These are phyloP conservation scores for Hiodon tergisus DNA, from an alignment of 2,113 vertebrate species.

Conservation along the genomic window DNA sequence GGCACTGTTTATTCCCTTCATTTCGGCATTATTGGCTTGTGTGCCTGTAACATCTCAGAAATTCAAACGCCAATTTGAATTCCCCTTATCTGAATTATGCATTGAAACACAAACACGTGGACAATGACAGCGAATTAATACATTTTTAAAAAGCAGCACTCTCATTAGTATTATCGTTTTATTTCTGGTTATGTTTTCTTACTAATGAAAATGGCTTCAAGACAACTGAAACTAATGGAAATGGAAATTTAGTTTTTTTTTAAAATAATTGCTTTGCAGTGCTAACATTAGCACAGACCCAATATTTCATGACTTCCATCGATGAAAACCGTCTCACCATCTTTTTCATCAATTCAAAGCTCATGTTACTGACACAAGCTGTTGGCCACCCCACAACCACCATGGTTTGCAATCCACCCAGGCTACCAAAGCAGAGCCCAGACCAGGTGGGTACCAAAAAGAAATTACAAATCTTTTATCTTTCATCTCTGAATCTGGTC, in stretches of 20 bases:
- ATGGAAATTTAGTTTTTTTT: no score
- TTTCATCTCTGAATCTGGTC: background rate
- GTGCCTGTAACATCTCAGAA: background rate
- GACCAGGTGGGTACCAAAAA: no score
- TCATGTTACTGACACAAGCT: no score
- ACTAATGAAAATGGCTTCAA: constrained; percentile 26
- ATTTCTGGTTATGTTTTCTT: constrained; percentile 11
- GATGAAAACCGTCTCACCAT: constrained; percentile 7
- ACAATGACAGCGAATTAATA: background rate
- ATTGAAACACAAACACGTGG: background rate
- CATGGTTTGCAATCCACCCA: no score
- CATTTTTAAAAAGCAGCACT: background rate
- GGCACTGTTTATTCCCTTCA: background rate
- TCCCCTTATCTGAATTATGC: no score
- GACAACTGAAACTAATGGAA: constrained; percentile 28
- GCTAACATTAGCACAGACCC: constrained; percentile 24
- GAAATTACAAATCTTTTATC: background rate
- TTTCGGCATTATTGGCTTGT: background rate
- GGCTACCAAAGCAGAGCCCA: no score
- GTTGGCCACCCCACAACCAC: no score
- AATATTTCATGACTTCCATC: constrained; percentile 25
- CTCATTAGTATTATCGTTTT: constrained; percentile 7
- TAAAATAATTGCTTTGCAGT: background rate
- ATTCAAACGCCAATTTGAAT: background rate
- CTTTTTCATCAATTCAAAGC: background rate